These are phyloP conservation scores for Aphidoletes aphidimyza DNA, from an alignment of 2,888 invertebrate genomes.

Conservation along the genomic window DNA sequence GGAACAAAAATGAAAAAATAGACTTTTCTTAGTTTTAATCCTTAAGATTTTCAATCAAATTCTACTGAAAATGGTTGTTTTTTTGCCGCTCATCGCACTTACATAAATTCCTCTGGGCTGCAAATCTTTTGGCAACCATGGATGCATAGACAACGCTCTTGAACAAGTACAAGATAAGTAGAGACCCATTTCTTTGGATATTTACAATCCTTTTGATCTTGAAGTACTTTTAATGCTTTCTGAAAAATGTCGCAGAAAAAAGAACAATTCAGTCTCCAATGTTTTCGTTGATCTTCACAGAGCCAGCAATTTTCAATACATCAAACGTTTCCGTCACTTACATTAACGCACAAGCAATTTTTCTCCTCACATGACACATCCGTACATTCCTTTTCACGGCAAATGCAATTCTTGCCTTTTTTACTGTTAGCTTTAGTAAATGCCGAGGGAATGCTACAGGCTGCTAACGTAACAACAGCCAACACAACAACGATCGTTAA, in stretches of 20 bases:
- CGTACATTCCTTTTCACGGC: neutral
- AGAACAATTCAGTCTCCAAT: too few species aligned
- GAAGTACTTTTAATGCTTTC: neutral
- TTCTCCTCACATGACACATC: constrained; percentile 10
- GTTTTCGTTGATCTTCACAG: too few species aligned
- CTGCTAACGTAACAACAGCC: neutral
- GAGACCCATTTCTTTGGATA: neutral
- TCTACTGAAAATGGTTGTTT: neutral
- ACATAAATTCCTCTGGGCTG: neutral
- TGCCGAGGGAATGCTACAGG: neutral
- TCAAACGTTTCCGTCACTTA: too few species aligned
- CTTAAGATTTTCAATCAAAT: neutral
- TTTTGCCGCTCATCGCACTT: neutral
- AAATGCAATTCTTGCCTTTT: neutral
- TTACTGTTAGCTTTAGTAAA: neutral
- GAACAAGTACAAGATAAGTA: neutral
- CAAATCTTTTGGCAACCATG: neutral
- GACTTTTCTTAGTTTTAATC: neutral
- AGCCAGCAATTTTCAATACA: too few species aligned
- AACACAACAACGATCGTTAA: neutral
- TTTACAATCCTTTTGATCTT: neutral
- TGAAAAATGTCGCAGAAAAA: too few species aligned
- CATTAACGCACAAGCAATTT: neutral
- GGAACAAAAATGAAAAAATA: neutral
- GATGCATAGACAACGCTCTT: constrained; percentile 10